A percentile compares a stretch with the other conserved stretches of the same genome.
These are phyloP conservation scores for Hirundichthys speculiger DNA, from an alignment of 2,113 vertebrate species.

Conservation along the genomic window DNA sequence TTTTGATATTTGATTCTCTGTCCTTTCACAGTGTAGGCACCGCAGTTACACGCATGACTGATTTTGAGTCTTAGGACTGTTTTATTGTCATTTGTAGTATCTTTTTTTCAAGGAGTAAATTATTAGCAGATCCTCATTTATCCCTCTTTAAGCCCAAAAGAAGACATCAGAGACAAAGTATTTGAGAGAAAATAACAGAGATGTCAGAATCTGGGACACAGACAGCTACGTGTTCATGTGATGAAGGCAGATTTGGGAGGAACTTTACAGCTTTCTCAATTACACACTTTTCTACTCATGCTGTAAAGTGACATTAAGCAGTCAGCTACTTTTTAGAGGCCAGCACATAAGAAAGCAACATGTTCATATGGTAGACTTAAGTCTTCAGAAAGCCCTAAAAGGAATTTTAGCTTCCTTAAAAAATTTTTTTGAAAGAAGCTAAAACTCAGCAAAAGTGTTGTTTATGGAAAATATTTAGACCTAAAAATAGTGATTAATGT, in stretches of 20 bases:
- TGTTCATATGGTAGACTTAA: too few species aligned
- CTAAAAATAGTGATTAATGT: too few species aligned
- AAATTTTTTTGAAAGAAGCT: too few species aligned
- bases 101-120: constrained; percentile 61
- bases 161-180: constrained; percentile 50
- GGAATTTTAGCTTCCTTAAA: neutral
- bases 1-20: constrained; percentile 56
- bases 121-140: constrained; percentile 60
- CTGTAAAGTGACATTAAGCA: neutral
- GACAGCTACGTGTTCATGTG: constrained; percentile 39
- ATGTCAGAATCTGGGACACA: constrained; percentile 38
- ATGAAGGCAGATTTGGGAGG: constrained; percentile 30
- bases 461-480: too few species aligned
- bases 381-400: too few species aligned
- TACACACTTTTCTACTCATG: neutral
- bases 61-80: constrained; percentile 39
- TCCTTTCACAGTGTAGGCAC: constrained; percentile 53
- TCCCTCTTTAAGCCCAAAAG: constrained; percentile 13
- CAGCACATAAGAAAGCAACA: too few species aligned
- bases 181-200: constrained; percentile 49
- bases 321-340: too few species aligned
- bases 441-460: too few species aligned
- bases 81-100: constrained; percentile 51
- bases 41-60: constrained; percentile 44
- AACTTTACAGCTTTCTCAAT: constrained; percentile 2